Base-by-base conservation (phyloP, 2,113 vertebrate species). In the Grantiella picta region DNA sequence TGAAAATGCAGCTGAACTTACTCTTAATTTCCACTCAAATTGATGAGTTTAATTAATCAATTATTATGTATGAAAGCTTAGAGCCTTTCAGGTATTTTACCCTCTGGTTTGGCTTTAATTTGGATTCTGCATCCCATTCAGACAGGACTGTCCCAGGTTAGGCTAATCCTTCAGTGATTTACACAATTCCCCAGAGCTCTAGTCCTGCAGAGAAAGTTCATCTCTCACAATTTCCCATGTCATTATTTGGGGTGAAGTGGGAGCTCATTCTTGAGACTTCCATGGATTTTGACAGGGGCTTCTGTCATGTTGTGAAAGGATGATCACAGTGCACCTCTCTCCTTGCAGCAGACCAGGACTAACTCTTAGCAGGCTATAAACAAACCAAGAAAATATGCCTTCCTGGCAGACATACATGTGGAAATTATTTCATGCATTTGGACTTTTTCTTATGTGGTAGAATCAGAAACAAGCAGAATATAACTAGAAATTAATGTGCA, bases 321-420 rank as follows among this genome's bases (percentile, higher is more conserved):
- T 42, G 36, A 24, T 47, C 21, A 13, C 0, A 5, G 38, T 2
- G 2, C 1, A 0, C 3, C 18, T n/a, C 36, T 70, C 20, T 45
- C 45, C n/a, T 66, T 50, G 59, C 2, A 3, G 15, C 15, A 83
- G n/a, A 18, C 5, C 35, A 38, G 35, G 29, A 45, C 42, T 33
- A 64, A 52, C 16, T 35, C 19, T 60, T 53, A 45, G 23, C 28
- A 77, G 31, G 35, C 11, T 59, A 36, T 50, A 78, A 92, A n/a
- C 20, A 90, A 72, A n/a, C 12, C 11, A 64, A 61, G 27, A 75
- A 84, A 63, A 42, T 15, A 2, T 11, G 4, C 33, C 27, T 85
- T 90, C 29, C 35, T 54, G 54, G 22, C 28, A 76, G 45, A n/a
- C 24, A 44, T 64, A 20, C 16, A 31, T 0, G 0, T 59, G 23